Percentiles rank a stretch among this genome's conserved stretches.
Conservation (phyloP, 2,797 vertebrate species). For the Masticophis lateralis region DNA sequence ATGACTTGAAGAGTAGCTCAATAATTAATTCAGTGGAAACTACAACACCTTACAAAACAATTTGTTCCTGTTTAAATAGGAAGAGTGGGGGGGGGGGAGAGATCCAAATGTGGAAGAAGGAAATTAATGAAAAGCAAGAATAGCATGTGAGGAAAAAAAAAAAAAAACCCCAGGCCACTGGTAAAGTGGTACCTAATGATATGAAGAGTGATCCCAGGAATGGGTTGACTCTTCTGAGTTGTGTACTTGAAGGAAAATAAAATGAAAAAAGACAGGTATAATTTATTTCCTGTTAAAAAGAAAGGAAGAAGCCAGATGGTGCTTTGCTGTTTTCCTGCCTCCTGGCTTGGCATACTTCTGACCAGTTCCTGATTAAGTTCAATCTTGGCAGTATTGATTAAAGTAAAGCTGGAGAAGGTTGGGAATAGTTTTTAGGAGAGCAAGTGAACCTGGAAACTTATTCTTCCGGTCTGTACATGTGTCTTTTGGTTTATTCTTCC, state of each 20-base stretch:
- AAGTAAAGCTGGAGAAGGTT: neutral
- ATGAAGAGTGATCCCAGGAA: neutral
- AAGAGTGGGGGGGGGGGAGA: too few species aligned
- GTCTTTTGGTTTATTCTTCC: neutral
- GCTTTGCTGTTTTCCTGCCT: neutral
- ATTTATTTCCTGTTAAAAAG: conserved; percentile 1
- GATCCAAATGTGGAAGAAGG: neutral
- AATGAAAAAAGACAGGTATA: neutral
- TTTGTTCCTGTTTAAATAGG: neutral
- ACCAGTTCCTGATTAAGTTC: neutral
- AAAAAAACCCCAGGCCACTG: neutral
- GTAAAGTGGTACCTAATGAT: neutral
- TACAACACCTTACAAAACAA: neutral
- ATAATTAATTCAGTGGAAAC: neutral
- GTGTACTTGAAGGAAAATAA: neutral
- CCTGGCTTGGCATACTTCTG: neutral
- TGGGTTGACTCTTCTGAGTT: neutral
- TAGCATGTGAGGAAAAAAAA: neutral
- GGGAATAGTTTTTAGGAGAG: neutral
- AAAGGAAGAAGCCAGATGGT: neutral
- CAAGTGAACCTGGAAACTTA: neutral
- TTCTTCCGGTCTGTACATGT: neutral
- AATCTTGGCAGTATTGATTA: neutral
- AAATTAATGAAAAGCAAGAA: neutral
- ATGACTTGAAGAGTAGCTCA: neutral